A percentile compares a stretch with the other conserved stretches of the same genome.
phyloP scores from a whole-genome alignment of 2,113 vertebrate genomes.

The Channa argus region DNA sequence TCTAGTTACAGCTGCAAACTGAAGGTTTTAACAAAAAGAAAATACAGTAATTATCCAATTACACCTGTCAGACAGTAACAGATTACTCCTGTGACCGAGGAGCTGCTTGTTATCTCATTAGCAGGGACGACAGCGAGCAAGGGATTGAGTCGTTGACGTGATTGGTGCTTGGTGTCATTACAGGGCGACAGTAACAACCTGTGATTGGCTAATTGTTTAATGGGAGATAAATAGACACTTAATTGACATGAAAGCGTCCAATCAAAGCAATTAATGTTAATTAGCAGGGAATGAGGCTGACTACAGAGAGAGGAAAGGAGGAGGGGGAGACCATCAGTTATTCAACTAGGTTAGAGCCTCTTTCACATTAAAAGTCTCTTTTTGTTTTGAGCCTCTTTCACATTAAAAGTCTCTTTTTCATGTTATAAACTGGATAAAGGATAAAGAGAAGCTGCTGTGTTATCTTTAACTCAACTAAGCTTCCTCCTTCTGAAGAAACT shows the following conservation, averaged over 20 bases:
- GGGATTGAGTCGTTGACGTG: constrained; percentile 6
- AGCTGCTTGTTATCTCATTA: constrained; percentile 41
- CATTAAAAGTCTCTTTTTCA: constrained; percentile 14
- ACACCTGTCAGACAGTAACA: not conserved
- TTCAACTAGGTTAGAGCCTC: constrained; percentile 5
- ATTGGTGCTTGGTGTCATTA: constrained; percentile 55
- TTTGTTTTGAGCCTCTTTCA: constrained; percentile 16
- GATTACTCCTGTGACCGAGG: constrained; percentile 17
- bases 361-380: constrained; percentile 26
- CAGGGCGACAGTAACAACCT: constrained; percentile 52
- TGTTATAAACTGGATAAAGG: not conserved
- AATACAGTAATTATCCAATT: no score
- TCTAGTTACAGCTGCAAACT: no score
- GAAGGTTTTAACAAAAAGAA: no score
- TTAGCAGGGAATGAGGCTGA: constrained; percentile 57
- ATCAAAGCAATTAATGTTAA: constrained; percentile 68
- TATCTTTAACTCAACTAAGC: not conserved
- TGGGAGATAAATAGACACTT: constrained; percentile 61
- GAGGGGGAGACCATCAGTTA: not conserved
- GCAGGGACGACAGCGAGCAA: constrained; percentile 1
- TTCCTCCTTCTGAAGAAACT: no score
- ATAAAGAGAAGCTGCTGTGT: not conserved
- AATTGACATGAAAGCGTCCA: constrained; percentile 62
- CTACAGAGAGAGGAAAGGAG: not conserved
- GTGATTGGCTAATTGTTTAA: constrained; percentile 72